phyloP scores from a whole-genome alignment of 2,113 vertebrate genomes.

The Tiliqua scincoides region DNA sequence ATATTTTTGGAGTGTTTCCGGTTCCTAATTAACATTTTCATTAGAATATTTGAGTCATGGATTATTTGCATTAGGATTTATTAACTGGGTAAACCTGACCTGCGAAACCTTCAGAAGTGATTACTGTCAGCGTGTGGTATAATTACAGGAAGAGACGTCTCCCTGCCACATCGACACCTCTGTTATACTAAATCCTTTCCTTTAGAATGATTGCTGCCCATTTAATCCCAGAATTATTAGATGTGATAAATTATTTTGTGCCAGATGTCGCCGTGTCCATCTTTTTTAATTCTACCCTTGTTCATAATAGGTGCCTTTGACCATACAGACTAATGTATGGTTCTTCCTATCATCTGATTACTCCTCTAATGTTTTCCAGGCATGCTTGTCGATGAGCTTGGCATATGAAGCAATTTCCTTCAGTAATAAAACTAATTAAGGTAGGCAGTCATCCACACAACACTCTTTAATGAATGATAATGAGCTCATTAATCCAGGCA shows the following conservation, averaged over 20 bases:
- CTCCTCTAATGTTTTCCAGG: conserved; percentile 73
- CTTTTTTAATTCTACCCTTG: conserved; percentile 62
- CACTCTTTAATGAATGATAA: conserved; percentile 81
- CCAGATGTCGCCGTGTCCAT: conserved; percentile 42
- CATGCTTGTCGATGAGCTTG: conserved; percentile 74
- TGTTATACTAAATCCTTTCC: conserved; percentile 40
- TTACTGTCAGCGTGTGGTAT: conserved; percentile 61
- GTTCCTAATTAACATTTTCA: conserved; percentile 65
- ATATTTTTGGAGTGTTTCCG: conserved; percentile 37
- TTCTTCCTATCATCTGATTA: conserved; percentile 70
- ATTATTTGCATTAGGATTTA: conserved; percentile 62
- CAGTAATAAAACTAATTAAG: conserved; percentile 84
- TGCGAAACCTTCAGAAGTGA: conserved; percentile 62
- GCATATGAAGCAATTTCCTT: conserved; percentile 81
- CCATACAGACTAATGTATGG: conserved; percentile 69
- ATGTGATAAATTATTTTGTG: conserved; percentile 56
- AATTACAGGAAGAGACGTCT: conserved; percentile 42
- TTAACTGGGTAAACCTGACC: conserved; percentile 58
- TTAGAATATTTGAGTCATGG: conserved; percentile 57
- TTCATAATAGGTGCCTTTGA: conserved; percentile 65
- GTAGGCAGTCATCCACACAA: conserved; percentile 77
- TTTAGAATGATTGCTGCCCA: conserved; percentile 40
- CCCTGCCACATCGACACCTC: conserved; percentile 33
- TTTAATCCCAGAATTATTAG: conserved; percentile 58
- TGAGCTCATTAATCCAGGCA: conserved; percentile 77